phyloP scores from a whole-genome alignment of 2,113 vertebrate genomes.

The Polypterus senegalus region DNA sequence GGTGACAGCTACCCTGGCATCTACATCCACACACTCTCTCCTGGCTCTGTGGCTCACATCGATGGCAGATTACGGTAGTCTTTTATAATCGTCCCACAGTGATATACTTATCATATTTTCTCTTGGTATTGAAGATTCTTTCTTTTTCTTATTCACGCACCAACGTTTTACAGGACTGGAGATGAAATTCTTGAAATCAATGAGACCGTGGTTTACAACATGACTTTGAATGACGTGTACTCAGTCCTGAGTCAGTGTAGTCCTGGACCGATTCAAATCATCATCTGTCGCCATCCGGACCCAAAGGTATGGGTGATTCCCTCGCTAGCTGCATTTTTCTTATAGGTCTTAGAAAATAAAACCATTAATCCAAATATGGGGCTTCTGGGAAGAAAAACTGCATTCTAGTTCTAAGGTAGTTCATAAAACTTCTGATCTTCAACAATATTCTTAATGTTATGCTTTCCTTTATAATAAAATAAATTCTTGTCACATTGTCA shows the following conservation, averaged over 20 bases:
- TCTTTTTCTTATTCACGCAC: neutral
- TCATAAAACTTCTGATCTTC: too few relatives aligned
- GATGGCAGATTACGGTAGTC: constrained; percentile 71
- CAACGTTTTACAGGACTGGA: constrained; percentile 54
- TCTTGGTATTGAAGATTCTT: neutral
- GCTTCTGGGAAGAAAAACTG: too few relatives aligned
- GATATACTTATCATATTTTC: neutral
- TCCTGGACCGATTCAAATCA: constrained; percentile 69
- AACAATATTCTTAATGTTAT: too few relatives aligned
- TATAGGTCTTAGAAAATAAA: too few relatives aligned
- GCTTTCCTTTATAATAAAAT: too few relatives aligned
- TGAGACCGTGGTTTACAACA: constrained; percentile 61
- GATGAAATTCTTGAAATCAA: constrained; percentile 88
- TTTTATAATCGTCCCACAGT: neutral
- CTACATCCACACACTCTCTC: constrained; percentile 80
- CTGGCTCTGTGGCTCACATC: constrained; percentile 84
- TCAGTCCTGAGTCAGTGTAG: constrained; percentile 68
- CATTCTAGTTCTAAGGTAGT: too few relatives aligned
- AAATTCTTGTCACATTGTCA: too few relatives aligned
- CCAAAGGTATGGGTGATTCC: constrained; percentile 57
- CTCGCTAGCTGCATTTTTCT: too few relatives aligned
- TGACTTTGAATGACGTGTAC: constrained; percentile 77
- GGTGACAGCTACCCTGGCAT: constrained; percentile 67
- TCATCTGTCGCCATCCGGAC: constrained; percentile 80
- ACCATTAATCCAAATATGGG: too few relatives aligned